Conservation (phyloP, 2,888 invertebrate genomes). For the Pristionchus mayeri region DNA sequence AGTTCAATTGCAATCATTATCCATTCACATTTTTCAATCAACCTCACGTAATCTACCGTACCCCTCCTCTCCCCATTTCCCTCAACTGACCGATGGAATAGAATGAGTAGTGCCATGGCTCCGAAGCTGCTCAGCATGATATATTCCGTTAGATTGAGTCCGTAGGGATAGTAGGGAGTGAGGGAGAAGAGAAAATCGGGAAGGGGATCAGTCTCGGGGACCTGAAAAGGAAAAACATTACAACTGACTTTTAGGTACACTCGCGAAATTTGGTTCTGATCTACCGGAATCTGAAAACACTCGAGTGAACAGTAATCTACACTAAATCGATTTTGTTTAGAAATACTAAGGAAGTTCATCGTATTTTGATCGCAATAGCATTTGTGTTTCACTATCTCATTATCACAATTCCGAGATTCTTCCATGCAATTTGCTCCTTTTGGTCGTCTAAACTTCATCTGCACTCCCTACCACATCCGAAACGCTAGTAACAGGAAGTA, state of each 20-base stretch:
- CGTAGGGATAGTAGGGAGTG: slow-evolving; percentile 84
- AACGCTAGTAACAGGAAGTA: background rate
- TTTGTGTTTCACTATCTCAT: background rate
- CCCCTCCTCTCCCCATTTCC: background rate
- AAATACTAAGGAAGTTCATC: no score
- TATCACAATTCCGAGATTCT: background rate
- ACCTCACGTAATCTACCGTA: background rate
- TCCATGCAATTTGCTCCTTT: background rate
- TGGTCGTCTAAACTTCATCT: no score
- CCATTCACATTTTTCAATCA: background rate
- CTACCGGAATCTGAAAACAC: no score
- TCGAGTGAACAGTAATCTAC: no score
- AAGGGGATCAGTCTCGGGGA: slow-evolving; percentile 86
- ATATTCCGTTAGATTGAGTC: slow-evolving; percentile 88
- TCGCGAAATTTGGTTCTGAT: no score
- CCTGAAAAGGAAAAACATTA: slow-evolving; percentile 74
- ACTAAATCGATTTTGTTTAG: no score
- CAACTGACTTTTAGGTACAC: no score
- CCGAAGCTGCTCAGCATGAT: slow-evolving; percentile 88
- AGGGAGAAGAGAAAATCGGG: slow-evolving; percentile 89
- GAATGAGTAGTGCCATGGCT: slow-evolving; percentile 85
- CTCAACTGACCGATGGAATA: slow-evolving; percentile 82
- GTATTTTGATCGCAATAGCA: no score
- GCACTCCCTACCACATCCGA: background rate
- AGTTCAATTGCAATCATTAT: no score